phyloP scores from a whole-genome alignment of 2,888 invertebrate species.

The Byasa hedistus region DNA sequence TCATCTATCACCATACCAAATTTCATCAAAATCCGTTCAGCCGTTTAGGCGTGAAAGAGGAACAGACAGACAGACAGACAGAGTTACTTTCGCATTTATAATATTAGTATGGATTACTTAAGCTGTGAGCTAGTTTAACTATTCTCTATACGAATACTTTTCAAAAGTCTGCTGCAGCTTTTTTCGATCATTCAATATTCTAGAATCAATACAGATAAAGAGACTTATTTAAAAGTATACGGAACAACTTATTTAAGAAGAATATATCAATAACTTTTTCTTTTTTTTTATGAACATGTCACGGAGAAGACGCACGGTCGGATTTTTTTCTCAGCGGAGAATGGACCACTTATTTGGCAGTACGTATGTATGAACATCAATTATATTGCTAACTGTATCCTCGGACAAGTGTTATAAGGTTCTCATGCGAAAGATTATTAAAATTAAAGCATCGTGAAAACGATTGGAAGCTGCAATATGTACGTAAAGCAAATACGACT shows the following conservation, averaged over 20 bases:
- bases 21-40: too few relatives aligned
- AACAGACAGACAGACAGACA: too few relatives aligned
- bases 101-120: too few relatives aligned
- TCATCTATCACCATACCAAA: too few relatives aligned
- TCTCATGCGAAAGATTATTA: constrained; percentile 30
- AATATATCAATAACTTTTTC: constrained; percentile 16
- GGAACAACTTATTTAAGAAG: constrained; percentile 12
- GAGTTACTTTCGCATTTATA: too few relatives aligned
- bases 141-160: not conserved
- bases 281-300: constrained; percentile 25
- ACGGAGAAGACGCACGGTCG: constrained; percentile 26
- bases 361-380: constrained; percentile 22
- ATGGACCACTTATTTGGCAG: constrained; percentile 25
- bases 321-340: constrained; percentile 26
- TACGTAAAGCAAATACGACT: constrained; percentile 41
- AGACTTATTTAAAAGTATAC: constrained; percentile 1
- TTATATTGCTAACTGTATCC: constrained; percentile 28
- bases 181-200: not conserved
- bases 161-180: not conserved
- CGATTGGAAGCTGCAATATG: constrained; percentile 48
- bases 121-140: too few relatives aligned
- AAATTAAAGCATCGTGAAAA: constrained; percentile 38
- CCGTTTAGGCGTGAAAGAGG: too few relatives aligned
- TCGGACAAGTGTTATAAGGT: constrained; percentile 12
- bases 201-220: not conserved